Evolutionary conservation across 2,888 invertebrate genomes (phyloP), one percentile per base, ranked within the genome.

Genomic region (Teleiodes luculella): DNA sequence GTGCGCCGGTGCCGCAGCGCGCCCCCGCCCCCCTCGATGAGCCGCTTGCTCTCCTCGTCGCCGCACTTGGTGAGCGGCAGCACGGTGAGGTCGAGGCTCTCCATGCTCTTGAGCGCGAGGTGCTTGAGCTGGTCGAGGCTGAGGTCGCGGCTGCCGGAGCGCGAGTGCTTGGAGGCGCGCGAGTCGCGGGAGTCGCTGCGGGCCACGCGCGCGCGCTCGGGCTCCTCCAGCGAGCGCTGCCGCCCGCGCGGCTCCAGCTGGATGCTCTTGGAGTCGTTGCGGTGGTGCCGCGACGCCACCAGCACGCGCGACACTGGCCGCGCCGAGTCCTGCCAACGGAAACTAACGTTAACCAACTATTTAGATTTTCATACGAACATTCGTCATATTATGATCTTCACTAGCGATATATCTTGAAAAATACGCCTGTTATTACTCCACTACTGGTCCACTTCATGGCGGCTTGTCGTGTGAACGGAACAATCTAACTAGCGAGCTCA

Each of bases 261-360:
- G 63, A 92, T 91, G n/a, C 92, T 92, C 68, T 92, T 92, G 58
- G 92, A 92, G 78, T 92, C 92, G 78, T 91, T 92, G 58, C 92
- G 88, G 31, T 91, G 84, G 66, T 92, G 92, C 1, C 89, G 79
- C 56, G 91, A 90, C 5, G 91, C 90, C 53, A 90, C 82, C 3
- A 91, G 78, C 35, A 91, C 89, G 57, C 90, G 80, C 46, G 87
- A 81, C 62, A 72, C 79, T 48, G 74, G 77, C 58, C 68, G 62
- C 52, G 66, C 60, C 72, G 74, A 28, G 80, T 78, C 24, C 20
- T 78, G n/a, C n/a, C n/a, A n/a, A n/a, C n/a, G n/a, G n/a, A n/a
- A n/a, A n/a, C n/a, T n/a, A n/a, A n/a, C n/a, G n/a, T n/a, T n/a
- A n/a, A n/a, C n/a, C n/a, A n/a, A n/a, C n/a, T n/a, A n/a, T n/a